These are phyloP conservation scores for Troglohyphantes excavatus DNA, from an alignment of 2,888 invertebrate genomes.

Conservation along the genomic window DNA sequence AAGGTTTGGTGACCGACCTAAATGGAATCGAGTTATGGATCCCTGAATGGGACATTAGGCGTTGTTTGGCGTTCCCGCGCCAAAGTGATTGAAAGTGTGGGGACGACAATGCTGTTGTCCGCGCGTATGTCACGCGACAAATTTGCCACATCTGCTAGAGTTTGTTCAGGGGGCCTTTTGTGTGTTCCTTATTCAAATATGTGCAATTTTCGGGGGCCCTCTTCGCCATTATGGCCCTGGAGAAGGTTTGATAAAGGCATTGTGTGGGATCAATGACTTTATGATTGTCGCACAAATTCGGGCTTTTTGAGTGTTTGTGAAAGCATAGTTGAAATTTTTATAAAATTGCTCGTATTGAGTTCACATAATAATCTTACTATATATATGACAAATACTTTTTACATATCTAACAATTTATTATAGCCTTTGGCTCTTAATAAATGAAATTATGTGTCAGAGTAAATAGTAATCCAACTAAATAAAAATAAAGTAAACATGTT, in stretches of 20 bases:
- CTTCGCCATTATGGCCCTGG: slow-evolving; percentile 5
- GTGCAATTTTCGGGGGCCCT: slow-evolving; percentile 4
- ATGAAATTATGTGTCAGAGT: not conserved
- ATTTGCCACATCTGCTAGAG: slow-evolving; percentile 55
- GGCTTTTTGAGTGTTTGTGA: not conserved
- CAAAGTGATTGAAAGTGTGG: slow-evolving; percentile 47
- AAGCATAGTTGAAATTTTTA: not conserved
- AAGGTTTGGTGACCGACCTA: not conserved
- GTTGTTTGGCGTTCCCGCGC: slow-evolving; percentile 53
- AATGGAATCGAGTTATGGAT: too few species aligned
- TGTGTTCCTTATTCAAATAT: not conserved
- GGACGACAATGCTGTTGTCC: slow-evolving; percentile 3
- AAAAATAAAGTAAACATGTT: too few species aligned
- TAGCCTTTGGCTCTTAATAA: not conserved
- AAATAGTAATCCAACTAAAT: too few species aligned
- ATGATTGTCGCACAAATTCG: slow-evolving; percentile 38
- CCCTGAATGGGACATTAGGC: slow-evolving; percentile 3
- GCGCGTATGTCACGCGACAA: slow-evolving; percentile 33
- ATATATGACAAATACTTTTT: not conserved
- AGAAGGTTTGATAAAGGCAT: slow-evolving; percentile 16
- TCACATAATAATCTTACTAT: not conserved
- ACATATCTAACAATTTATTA: not conserved
- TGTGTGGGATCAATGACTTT: slow-evolving; percentile 30
- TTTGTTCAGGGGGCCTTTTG: slow-evolving; percentile 43
- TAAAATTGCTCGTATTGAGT: not conserved